Percentiles rank a stretch among this genome's conserved stretches.
phyloP scores from a whole-genome alignment of 2,797 vertebrate species.

The Rhinella marina region DNA sequence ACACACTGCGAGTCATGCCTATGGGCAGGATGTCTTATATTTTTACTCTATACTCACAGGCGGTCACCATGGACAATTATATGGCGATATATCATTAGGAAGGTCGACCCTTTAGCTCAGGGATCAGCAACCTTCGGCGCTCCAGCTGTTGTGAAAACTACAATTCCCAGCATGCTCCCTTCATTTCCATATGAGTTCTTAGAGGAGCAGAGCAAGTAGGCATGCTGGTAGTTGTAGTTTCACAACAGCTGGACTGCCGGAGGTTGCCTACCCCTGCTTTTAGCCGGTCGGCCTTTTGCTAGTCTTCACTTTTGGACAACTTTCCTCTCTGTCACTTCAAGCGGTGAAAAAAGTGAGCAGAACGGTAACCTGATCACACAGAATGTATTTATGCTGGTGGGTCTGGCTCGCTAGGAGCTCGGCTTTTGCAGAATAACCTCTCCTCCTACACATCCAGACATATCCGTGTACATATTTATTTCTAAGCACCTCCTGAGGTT shows the following conservation, averaged over 20 bases:
- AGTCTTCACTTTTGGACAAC: background rate
- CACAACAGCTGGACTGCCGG: too few species aligned
- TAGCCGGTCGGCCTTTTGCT: background rate
- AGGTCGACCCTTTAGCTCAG: background rate
- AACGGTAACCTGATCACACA: background rate
- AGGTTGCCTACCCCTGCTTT: too few species aligned
- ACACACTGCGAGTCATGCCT: background rate
- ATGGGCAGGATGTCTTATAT: background rate
- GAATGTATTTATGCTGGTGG: conserved; percentile 9
- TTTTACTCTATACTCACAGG: background rate
- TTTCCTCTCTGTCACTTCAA: background rate
- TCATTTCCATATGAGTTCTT: too few species aligned
- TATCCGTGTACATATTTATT: conserved; percentile 18
- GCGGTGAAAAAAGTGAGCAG: background rate
- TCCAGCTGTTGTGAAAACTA: too few species aligned
- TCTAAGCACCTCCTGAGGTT: conserved; percentile 21
- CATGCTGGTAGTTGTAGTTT: too few species aligned
- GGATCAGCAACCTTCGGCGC: too few species aligned
- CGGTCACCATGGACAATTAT: background rate
- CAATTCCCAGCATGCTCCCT: too few species aligned
- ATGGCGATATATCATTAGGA: background rate
- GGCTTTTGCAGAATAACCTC: background rate
- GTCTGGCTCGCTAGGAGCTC: conserved; percentile 16
- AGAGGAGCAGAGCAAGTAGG: too few species aligned
- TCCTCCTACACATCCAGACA: conserved; percentile 11